Base-by-base conservation (phyloP, 2,888 invertebrate species). In the Dorcus hopei region DNA sequence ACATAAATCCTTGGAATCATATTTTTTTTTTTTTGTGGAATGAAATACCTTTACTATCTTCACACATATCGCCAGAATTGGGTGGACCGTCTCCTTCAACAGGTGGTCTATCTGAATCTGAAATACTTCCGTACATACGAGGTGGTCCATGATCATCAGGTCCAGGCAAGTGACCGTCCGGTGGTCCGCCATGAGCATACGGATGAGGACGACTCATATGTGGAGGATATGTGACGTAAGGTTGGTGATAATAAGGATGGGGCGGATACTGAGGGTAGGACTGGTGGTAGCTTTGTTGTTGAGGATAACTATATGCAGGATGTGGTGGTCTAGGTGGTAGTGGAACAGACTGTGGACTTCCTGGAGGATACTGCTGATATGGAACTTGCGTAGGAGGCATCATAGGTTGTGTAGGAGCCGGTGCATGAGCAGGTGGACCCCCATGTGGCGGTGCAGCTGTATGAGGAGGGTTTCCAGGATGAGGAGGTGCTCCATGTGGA, bases 251-350 rank as follows among this genome's bases (percentile, higher is more conserved):
- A 60, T 81, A 81, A 0, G 80, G 80, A 68, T 81, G 81, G 2
- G 80, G 78, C 42, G 78, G 74, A 65, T 82, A 82, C 59, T 67
- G 79, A 1, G 80, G 77, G 71, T 80, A 80, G 2, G 80, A 78
- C 62, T 80, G 80, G 64, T 80, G 81, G 63, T 80, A 80, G 4
- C 77, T 74, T 50, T 79, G 80, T 49, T 80, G 80, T 50, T 80
- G 81, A 6, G 80, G 79, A 58, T 82, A 81, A 0, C 78, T 75
- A 57, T 82, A 81, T 4, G 79, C 77, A 0, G 82, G 82, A 74
- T 83, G 83, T 0, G 83, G 83, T 2, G 83, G 83, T 57, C 83
- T 72, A 7, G 83, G 81, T 9, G 83, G 81, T 45, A 83, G 69
- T 0, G 82, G 82, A 14, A 82, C 82, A 41, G 80, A 80, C 63